These are phyloP conservation scores for Drosophila tristis DNA, from an alignment of 1,140 invertebrate species.

Conservation along the genomic window DNA sequence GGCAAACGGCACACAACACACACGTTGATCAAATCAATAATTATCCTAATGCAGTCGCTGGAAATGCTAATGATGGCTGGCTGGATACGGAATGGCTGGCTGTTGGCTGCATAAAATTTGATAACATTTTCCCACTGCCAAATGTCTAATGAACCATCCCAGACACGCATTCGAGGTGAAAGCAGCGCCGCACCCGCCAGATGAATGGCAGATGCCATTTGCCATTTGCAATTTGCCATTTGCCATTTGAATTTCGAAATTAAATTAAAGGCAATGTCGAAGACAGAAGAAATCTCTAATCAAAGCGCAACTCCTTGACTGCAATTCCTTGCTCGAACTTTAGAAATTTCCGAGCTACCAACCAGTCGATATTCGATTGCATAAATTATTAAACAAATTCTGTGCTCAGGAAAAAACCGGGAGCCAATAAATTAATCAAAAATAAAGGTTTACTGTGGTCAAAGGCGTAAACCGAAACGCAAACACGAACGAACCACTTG, in stretches of 20 bases:
- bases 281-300: too few species aligned
- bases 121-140: not conserved
- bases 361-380: too few species aligned
- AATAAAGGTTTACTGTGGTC: slow-evolving; percentile 32
- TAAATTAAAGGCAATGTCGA: too few species aligned
- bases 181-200: too few species aligned
- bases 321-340: too few species aligned
- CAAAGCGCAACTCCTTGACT: too few species aligned
- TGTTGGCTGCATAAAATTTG: slow-evolving; percentile 1
- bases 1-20: slow-evolving; percentile 1
- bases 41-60: slow-evolving; percentile 21
- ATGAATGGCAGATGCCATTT: too few species aligned
- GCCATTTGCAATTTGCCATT: too few species aligned
- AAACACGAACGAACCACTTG: slow-evolving; percentile 16
- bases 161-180: too few species aligned
- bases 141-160: not conserved
- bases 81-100: too few species aligned
- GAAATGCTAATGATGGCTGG: not conserved
- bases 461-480: slow-evolving; percentile 50
- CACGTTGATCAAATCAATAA: slow-evolving; percentile 36
- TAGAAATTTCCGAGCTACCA: too few species aligned
- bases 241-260: too few species aligned
- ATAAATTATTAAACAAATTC: not conserved
- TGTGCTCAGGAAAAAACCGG: not conserved
- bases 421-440: slow-evolving; percentile 50